phyloP scores from a whole-genome alignment of 2,797 vertebrate genomes.

The Microctenopoma stevenorrisi region DNA sequence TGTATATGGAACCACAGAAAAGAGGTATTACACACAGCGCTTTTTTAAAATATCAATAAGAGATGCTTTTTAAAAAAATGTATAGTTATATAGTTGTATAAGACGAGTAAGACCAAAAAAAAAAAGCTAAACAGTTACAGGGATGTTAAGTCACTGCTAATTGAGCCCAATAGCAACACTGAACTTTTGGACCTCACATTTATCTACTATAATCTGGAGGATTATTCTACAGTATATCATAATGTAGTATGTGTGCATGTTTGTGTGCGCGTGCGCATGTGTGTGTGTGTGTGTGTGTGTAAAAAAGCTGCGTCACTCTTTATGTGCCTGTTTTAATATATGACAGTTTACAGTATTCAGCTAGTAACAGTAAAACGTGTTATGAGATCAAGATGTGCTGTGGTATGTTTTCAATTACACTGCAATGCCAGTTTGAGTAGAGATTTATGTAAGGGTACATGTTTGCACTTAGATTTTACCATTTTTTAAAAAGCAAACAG shows the following conservation, averaged over 20 bases:
- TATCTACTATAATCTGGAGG: conserved; percentile 44
- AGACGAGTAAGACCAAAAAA: conserved; percentile 44
- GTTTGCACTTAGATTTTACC: neutral
- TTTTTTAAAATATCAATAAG: conserved; percentile 30
- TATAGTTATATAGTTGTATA: conserved; percentile 49
- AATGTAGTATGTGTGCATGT: neutral
- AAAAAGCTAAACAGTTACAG: conserved; percentile 27
- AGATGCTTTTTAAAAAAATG: neutral
- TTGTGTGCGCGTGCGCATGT: no score
- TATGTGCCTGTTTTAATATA: neutral
- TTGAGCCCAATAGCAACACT: conserved; percentile 14
- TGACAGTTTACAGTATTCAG: neutral
- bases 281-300: no score
- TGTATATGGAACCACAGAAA: conserved; percentile 45
- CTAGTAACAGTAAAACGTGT: neutral
- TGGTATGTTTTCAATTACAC: no score
- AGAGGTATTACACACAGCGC: neutral
- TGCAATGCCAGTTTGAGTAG: neutral
- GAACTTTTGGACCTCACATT: conserved; percentile 37
- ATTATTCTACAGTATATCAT: conserved; percentile 9
- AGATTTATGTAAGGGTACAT: neutral
- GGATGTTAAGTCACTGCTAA: neutral
- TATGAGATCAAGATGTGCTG: conserved; percentile 25
- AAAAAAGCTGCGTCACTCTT: conserved; percentile 1
- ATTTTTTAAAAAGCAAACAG: neutral